Base-by-base conservation (phyloP, 2,797 vertebrate genomes). In the Fistularia tabacaria region DNA sequence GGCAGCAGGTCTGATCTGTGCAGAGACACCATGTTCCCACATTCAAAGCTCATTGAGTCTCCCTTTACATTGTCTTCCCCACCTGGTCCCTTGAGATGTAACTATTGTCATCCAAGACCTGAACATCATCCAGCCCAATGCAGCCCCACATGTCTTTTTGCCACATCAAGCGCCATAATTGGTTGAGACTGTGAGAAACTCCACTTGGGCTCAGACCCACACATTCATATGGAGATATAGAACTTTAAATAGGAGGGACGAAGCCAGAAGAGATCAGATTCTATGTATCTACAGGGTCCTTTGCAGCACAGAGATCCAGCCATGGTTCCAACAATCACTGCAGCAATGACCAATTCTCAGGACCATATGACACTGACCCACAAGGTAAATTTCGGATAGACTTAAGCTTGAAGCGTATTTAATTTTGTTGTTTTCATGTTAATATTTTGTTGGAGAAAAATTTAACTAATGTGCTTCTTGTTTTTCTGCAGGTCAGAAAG, bases 131-230 rank as follows among this genome's bases (percentile, higher is more conserved):
- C 64, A 65, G 57, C 48, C 43, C 53, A 65, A 47, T 64, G 51
- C 65, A 79, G 82, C 45, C 56, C 69, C 61, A 57, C 49, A 63
- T 80, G 82, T 44, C 58, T 69, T 71, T 74, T 85, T 85, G 78
- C 79, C 60, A 66, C 36, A 11, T 45, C 11, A 2, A 56, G 73
- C 64, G 73, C 70, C 54, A 43, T 79, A 87, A 94, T 94, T 94
- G 93, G 93, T 80, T 87, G 37, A 15, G 73, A 93, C 82, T 93
- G 92, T 94, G 93, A 91, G 93, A 95, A 95, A 87, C 70, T 85
- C 59, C 51, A 72, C 66, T 65, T 63, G 63, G 58, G 88, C 79
- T 55, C 13, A 87, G 82, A 89, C 90, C 87, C 92, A 94, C 81
- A 87, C 85, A 88, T 90, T 91, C 72, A 87, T 87, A 92, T 89